Base-by-base conservation (phyloP, 1,140 invertebrate genomes). In the Musca vetustissima region DNA sequence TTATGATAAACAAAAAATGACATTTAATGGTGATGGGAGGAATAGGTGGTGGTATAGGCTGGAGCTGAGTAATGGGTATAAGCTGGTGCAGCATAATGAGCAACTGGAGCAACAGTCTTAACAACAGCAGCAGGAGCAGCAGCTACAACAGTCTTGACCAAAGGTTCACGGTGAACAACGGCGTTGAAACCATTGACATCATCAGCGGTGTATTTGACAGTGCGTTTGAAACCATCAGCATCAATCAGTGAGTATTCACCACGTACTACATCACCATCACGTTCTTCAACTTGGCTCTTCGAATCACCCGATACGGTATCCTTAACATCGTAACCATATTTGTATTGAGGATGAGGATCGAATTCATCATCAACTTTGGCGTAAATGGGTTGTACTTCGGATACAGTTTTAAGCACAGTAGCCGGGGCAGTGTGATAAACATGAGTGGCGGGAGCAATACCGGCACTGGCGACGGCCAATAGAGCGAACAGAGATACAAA, bases 301-400 rank as follows among this genome's bases (percentile, higher is more conserved):
- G 84, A 83, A 72, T 88, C 87, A 0, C 88, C 86, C 65, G 84
- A 88, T 65, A 83, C 73, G n/a, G 83, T 79, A 74, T 88, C 86
- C 74, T 86, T 79, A 24, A 86, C 79, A 65, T 82, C 81, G 67
- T 85, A 85, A 47, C 77, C 83, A 71, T 79, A 86, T 69, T 76
- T 79, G 83, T 85, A 86, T 73, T 85, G 83, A 66, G 84, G 85
- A 76, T 85, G 76, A 8, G 84, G 83, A 73, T 85, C 85, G 74
- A 77, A 78, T 69, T 78, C 76, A 67, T 78, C 76, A 47, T 57
- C 75, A 48, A 70, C 72, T 75, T 78, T 78, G 69, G 76, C 66
- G 48, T 74, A 70, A 36, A 78, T 73, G 65, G 75, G 75, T 49
- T 73, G 71, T 15, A 15, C 50, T 53, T 52, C 53, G 28, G 68